A percentile compares a stretch with the other conserved stretches of the same genome.
Evolutionary conservation across 2,888 invertebrate species (phyloP).

Genomic region (Xestia xanthographa): DNA sequence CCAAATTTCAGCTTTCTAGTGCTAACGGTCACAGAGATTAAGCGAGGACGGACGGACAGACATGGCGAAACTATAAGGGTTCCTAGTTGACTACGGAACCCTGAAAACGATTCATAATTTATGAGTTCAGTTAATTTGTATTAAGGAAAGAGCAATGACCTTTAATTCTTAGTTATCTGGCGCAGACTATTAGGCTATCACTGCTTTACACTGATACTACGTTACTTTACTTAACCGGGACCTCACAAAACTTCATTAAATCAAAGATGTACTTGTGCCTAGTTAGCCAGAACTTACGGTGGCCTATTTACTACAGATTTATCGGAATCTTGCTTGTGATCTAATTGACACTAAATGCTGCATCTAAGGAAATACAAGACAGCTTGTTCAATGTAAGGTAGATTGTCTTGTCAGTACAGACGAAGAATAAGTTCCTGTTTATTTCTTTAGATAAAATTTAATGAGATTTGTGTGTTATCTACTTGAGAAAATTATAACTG

Average conservation of each 20-base stretch:
- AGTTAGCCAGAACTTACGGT: conserved; percentile 18
- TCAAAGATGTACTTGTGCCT: conserved; percentile 8
- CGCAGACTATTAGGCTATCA: no score
- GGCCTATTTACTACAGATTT: conserved; percentile 7
- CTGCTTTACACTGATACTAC: neutral
- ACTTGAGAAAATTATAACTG: neutral
- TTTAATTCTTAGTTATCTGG: no score
- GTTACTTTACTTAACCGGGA: neutral
- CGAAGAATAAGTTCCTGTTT: conserved; percentile 11
- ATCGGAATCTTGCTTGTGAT: conserved; percentile 28
- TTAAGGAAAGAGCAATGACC: no score
- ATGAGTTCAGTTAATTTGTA: no score
- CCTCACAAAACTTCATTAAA: conserved; percentile 1
- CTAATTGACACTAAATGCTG: conserved; percentile 46
- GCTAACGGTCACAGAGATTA: no score
- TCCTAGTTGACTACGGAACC: no score
- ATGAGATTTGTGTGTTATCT: neutral
- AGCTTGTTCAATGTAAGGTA: conserved; percentile 19
- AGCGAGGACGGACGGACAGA: no score
- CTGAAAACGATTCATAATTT: no score
- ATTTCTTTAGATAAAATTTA: conserved; percentile 11
- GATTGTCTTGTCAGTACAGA: conserved; percentile 42
- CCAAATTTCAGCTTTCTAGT: no score
- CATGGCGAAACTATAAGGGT: no score
- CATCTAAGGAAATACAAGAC: conserved; percentile 24